These are phyloP conservation scores for Lepidostoma basale DNA, from an alignment of 1,140 invertebrate species.

Conservation along the genomic window DNA sequence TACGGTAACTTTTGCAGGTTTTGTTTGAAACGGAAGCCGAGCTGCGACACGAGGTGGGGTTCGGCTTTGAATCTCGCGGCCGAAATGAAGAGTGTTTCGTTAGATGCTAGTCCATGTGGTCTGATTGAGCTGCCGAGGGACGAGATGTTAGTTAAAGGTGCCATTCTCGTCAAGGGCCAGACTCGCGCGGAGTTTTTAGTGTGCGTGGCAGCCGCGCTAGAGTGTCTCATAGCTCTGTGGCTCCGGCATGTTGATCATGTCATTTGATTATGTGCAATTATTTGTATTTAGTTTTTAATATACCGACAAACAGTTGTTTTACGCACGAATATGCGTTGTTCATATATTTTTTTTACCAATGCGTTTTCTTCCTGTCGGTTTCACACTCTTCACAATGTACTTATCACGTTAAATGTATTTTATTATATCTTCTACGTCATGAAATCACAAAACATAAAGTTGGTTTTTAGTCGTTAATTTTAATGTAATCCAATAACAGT, in stretches of 20 bases:
- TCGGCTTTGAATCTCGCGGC: constrained; percentile 28
- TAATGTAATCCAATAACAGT: too few relatives aligned
- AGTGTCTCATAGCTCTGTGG: constrained; percentile 41
- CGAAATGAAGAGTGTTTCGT: constrained; percentile 34
- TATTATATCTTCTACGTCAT: too few relatives aligned
- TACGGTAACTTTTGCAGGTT: constrained; percentile 40
- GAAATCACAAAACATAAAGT: too few relatives aligned
- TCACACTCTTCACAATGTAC: too few relatives aligned
- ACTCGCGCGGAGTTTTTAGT: constrained; percentile 37
- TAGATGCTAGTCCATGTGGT: constrained; percentile 5
- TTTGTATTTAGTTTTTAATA: constrained; percentile 14
- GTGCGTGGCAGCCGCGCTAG: constrained; percentile 40
- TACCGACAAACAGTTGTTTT: neutral
- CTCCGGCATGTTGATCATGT: constrained; percentile 39
- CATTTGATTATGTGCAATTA: constrained; percentile 15
- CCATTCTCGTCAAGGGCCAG: constrained; percentile 18
- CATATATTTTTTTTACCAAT: too few relatives aligned
- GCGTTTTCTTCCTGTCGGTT: too few relatives aligned
- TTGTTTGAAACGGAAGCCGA: constrained; percentile 41
- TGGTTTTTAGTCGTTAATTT: too few relatives aligned
- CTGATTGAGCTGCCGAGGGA: neutral
- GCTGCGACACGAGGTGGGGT: neutral
- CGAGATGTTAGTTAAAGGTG: constrained; percentile 18
- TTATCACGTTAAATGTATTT: too few relatives aligned
- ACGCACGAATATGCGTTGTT: too few relatives aligned